These are phyloP conservation scores for Petroica traversi DNA, from an alignment of 2,113 vertebrate genomes.

Conservation along the genomic window DNA sequence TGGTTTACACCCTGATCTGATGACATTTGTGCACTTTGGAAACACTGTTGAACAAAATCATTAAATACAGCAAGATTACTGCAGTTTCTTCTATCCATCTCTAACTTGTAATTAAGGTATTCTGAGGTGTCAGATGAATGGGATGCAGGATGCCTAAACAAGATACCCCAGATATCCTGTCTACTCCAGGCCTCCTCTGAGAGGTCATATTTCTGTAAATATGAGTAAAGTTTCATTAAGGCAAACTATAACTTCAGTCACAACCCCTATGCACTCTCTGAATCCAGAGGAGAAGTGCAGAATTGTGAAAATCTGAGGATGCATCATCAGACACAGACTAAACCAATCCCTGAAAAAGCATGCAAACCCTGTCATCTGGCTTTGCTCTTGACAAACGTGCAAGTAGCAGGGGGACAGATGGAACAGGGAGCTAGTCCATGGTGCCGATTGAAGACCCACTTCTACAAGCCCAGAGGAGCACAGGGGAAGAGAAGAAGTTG, in stretches of 20 bases:
- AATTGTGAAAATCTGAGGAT: background rate
- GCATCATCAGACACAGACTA: background rate
- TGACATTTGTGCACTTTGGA: background rate
- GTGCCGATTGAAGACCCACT: background rate
- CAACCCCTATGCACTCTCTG: background rate
- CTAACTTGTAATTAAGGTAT: background rate
- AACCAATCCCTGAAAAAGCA: fast-evolving
- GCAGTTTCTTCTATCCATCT: background rate
- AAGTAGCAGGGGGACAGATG: fast-evolving
- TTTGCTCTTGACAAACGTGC: background rate
- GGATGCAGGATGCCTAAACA: background rate
- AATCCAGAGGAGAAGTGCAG: background rate
- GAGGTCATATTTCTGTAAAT: background rate
- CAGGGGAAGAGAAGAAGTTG: background rate
- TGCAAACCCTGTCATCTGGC: background rate
- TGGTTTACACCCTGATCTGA: background rate
- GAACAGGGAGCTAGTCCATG: background rate
- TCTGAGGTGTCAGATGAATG: background rate
- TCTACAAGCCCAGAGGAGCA: background rate
- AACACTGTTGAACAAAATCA: background rate
- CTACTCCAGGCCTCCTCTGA: background rate
- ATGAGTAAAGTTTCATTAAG: background rate
- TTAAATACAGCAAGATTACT: background rate
- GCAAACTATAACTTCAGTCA: background rate
- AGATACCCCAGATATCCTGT: background rate